These are phyloP conservation scores for Seira ritae DNA, from an alignment of 2,888 invertebrate genomes.

Conservation along the genomic window DNA sequence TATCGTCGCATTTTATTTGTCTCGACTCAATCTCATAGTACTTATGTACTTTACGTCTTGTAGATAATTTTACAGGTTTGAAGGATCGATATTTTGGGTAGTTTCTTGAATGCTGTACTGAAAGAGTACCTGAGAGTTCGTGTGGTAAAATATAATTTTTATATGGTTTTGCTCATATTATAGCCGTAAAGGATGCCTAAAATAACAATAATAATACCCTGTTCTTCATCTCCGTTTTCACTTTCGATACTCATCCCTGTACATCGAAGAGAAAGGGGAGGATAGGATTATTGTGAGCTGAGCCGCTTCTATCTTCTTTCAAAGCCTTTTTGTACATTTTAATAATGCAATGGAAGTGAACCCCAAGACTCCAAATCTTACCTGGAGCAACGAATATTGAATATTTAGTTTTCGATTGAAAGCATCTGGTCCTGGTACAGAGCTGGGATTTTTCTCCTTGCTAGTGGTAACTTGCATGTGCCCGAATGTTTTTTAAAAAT, in stretches of 20 bases:
- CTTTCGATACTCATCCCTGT: neutral
- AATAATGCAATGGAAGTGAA: conserved; percentile 24
- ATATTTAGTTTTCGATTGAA: conserved; percentile 2
- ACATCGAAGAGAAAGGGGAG: neutral
- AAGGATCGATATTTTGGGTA: no score
- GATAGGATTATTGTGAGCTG: conserved; percentile 31
- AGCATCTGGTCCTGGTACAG: neutral
- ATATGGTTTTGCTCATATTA: neutral
- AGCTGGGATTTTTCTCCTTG: neutral
- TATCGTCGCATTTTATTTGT: no score
- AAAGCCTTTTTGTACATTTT: conserved; percentile 20
- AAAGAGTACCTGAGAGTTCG: no score
- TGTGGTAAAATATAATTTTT: neutral
- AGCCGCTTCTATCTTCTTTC: neutral
- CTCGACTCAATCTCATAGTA: no score
- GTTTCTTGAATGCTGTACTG: no score
- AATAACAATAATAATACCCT: conserved; percentile 8
- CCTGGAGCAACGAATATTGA: conserved; percentile 7
- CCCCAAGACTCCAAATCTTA: conserved; percentile 18
- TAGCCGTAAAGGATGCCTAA: neutral
- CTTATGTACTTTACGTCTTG: no score
- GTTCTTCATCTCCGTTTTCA: neutral
- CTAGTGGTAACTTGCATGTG: neutral
- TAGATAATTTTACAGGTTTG: no score
- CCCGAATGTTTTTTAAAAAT: neutral